phyloP scores from a whole-genome alignment of 1,140 invertebrate genomes.

The Drosophila ogumai region DNA sequence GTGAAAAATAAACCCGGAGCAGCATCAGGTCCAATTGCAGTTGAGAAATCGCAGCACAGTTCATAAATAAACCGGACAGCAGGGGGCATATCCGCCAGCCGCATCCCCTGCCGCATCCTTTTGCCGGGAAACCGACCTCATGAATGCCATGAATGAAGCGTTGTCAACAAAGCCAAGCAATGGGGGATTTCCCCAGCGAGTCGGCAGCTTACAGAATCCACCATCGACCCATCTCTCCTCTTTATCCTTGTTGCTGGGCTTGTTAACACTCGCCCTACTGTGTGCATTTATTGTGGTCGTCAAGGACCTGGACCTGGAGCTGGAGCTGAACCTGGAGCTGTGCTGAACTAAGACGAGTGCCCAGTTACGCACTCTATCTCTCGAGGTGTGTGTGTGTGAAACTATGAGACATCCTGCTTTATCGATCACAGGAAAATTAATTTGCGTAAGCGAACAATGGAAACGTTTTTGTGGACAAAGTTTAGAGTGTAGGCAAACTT shows the following conservation, averaged over 20 bases:
- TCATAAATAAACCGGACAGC: slow-evolving; percentile 72
- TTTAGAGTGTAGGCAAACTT: slow-evolving; percentile 15
- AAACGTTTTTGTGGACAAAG: slow-evolving; percentile 13
- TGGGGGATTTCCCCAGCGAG: slow-evolving; percentile 38
- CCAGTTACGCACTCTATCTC: slow-evolving; percentile 46
- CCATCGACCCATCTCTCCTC: slow-evolving; percentile 11
- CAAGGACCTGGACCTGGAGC: slow-evolving; percentile 26
- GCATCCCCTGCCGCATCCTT: background rate
- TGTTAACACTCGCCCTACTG: slow-evolving; percentile 53
- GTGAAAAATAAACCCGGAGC: slow-evolving; percentile 6
- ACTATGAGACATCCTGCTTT: slow-evolving; percentile 22
- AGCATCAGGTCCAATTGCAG: slow-evolving; percentile 71
- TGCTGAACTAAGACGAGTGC: slow-evolving; percentile 48
- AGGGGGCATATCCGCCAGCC: slow-evolving; percentile 24
- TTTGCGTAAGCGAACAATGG: slow-evolving; percentile 24
- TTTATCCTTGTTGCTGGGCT: slow-evolving; percentile 50
- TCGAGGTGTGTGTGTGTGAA: slow-evolving; percentile 19
- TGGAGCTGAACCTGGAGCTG: slow-evolving; percentile 7
- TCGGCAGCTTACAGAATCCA: slow-evolving; percentile 15
- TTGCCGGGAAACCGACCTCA: slow-evolving; percentile 45
- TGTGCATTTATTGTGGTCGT: slow-evolving; percentile 10
- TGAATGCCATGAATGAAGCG: slow-evolving; percentile 77
- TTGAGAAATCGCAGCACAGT: slow-evolving; percentile 73
- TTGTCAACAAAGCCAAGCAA: slow-evolving; percentile 75
- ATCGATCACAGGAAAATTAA: slow-evolving; percentile 47